Evolutionary conservation across 1,140 invertebrate genomes (phyloP), one percentile per base, ranked within the genome.

Genomic region (Lucilia sericata): DNA sequence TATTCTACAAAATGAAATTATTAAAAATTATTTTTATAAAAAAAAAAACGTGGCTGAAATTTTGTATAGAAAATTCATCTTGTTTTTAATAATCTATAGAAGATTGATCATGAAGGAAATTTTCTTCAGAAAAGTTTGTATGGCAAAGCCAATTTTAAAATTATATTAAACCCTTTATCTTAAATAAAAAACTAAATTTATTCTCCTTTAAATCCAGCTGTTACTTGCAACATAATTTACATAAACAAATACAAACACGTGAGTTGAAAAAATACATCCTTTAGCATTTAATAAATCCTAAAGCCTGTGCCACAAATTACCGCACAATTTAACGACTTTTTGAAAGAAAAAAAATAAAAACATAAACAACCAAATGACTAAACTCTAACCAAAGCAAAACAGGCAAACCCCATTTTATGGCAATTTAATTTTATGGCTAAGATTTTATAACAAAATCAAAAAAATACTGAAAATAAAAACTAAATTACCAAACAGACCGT

Each of bases 231-330:
- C 3, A 30, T 76, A 82, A 86, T 86, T 86, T 85, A 70, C 85
- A 88, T 87, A 85, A 85, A 85, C 84, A 85, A 88, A 87, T 86
- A 80, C 80, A 76, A 30, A 49, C 85, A 76, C 74, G 82, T 84
- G 70, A 82, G 19, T 21, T 21, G 5, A 4, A 70, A 70, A n/a
- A 70, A 25, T 70, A 70, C n/a, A 10, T 19, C 74, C 34, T 76
- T 51, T 49, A 30, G 8, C 17, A 80, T 36, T 42, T 19, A 47
- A 49, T 8, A 78, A 42, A 19, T 42, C 3, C 76, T 19, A 80
- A 80, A 49, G 76, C 65, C n/a, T 70, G 55, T 14, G 14, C 76
- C n/a, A 80, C 42, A 80, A 80, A 80, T 80, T 80, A 49, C 76
- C 76, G 47, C 47, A 80, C 19, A 49, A 80, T 80, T 80, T 80